Conservation (phyloP, 2,888 invertebrate genomes). For the Drosophila robusta region DNA sequence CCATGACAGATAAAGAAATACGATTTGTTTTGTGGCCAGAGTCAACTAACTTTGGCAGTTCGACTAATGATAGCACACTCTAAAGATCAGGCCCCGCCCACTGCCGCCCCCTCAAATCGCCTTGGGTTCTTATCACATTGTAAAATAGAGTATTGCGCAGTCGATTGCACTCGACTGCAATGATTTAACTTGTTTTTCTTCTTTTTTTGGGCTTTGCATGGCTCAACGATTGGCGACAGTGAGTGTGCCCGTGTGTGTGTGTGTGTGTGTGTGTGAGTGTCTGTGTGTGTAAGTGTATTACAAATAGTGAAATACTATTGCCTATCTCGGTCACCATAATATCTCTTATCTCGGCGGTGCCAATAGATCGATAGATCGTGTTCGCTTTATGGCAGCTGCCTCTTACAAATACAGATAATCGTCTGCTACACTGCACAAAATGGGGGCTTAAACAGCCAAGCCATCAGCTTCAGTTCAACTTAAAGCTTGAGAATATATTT, state of each 20-base stretch:
- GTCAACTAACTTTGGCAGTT: too few relatives aligned
- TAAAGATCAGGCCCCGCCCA: too few relatives aligned
- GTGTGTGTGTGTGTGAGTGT: background rate
- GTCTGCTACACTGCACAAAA: slow-evolving; percentile 27
- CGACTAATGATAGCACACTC: too few relatives aligned
- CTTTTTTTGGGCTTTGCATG: slow-evolving; percentile 28
- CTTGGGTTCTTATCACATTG: background rate
- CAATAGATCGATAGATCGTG: slow-evolving; percentile 55
- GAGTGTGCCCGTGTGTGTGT: background rate
- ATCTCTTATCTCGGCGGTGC: slow-evolving; percentile 47
- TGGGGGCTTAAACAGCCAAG: too few relatives aligned
- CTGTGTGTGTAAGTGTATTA: slow-evolving; percentile 13
- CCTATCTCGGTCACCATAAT: slow-evolving; percentile 41
- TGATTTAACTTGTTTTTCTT: background rate
- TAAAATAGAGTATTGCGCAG: background rate
- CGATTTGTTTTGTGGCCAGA: too few relatives aligned
- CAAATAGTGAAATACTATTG: slow-evolving; percentile 22
- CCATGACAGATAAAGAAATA: too few relatives aligned
- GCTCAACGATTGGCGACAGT: slow-evolving; percentile 41
- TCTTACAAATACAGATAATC: slow-evolving; percentile 50
- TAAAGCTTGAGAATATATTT: too few relatives aligned
- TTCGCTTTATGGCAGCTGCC: slow-evolving; percentile 45
- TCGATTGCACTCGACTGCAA: background rate
- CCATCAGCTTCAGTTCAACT: too few relatives aligned
- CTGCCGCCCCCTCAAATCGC: too few relatives aligned